phyloP scores from a whole-genome alignment of 2,888 invertebrate species.

The Zelleria hepariella region DNA sequence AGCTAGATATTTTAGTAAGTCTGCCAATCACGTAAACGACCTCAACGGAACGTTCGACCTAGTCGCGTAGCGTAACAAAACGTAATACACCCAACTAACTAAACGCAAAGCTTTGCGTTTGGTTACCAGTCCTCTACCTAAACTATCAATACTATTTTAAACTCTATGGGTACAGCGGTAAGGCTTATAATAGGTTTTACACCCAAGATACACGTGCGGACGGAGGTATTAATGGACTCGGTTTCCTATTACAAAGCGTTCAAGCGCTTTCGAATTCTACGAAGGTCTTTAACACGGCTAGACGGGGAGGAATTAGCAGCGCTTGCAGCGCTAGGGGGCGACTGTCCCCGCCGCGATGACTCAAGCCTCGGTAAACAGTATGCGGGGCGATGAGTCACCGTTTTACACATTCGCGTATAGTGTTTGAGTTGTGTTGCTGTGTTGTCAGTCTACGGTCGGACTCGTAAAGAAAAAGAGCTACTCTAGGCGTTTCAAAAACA shows the following conservation, averaged over 20 bases:
- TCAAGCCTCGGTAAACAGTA: conserved; percentile 71
- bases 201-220: conserved; percentile 60
- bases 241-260: conserved; percentile 40
- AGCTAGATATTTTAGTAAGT: conserved; percentile 33
- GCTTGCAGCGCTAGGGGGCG: conserved; percentile 46
- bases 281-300: conserved; percentile 22
- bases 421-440: conserved; percentile 52
- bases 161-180: conserved; percentile 23
- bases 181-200: conserved; percentile 34
- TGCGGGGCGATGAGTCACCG: conserved; percentile 73
- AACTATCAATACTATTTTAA: conserved; percentile 16
- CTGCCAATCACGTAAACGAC: conserved; percentile 55
- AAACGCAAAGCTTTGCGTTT: conserved; percentile 68
- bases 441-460: conserved; percentile 70
- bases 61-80: conserved; percentile 60
- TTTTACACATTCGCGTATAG: conserved; percentile 73
- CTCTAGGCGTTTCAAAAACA: conserved; percentile 61
- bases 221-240: conserved; percentile 69
- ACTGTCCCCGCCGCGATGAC: conserved; percentile 54
- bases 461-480: conserved; percentile 57
- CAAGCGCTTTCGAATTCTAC: conserved; percentile 44
- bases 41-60: conserved; percentile 70
- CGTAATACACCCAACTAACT: conserved; percentile 45
- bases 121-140: conserved; percentile 25
- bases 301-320: conserved; percentile 31